Base-by-base conservation (phyloP, 2,797 vertebrate species). In the Odontamblyopus lacepedii region DNA sequence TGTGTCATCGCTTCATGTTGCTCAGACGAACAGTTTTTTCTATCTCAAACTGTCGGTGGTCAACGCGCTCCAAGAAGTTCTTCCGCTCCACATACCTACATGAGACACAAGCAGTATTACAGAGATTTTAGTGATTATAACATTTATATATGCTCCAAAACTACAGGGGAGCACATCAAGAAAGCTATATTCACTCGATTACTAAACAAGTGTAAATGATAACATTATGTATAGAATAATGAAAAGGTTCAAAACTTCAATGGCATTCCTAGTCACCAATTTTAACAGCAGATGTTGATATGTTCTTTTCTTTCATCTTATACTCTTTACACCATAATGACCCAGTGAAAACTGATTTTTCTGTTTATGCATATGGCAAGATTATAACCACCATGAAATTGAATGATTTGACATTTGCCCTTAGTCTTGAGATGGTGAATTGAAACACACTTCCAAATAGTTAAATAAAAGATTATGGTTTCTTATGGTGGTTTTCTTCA, bases 31-130 rank as follows among this genome's bases (percentile, higher is more conserved):
- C 91, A 35, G 92, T 93, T 0, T 96, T 95, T 73, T 99, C 97
- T 1, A 94, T 91, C 91, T 99, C 95, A n/a, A 99, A 99, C 90
- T 97, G 96, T 12, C 97, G 95, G 83, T 97, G 95, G 90, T 99
- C 97, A 44, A 99, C 97, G 0, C 97, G 94, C 81, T 98, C 96
- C 88, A 99, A 92, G 89, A 99, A 99, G 8, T 97, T 97, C 84
- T 97, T 97, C 83, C 96, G 93, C 88, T 99, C 98, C 74, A 99
- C 95, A 85, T 96, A 99, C 89, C 98, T 99, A 84, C 13, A 66
- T 67, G 9, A 53, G 18, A 75, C 53, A 82, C 23, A 73, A 16
- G 3, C 50, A 77, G 55, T 27, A 71, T 70, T 13, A 73, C 50
- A 64, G 7, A 8, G n/a, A 27, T 19, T 60, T 78, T 72, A 5